Evolutionary conservation across 2,888 invertebrate genomes (phyloP).

Genomic region (Polylopha cassiicola): DNA sequence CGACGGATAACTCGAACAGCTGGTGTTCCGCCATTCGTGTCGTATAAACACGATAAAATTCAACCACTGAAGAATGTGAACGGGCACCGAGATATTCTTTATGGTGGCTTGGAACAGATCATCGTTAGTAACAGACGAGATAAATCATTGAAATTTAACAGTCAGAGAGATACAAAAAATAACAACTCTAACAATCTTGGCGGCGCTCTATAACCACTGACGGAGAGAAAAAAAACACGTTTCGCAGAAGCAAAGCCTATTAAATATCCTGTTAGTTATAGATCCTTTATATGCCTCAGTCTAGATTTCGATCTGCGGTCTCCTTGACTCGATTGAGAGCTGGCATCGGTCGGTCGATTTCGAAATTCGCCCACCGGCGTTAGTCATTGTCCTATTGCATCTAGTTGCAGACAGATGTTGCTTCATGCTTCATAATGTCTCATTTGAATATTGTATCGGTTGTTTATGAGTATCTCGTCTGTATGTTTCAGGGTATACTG

Average conservation of each 20-base stretch:
- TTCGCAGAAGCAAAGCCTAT: too few relatives aligned
- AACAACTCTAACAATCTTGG: too few relatives aligned
- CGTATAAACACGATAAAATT: slow-evolving; percentile 52
- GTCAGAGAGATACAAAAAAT: too few relatives aligned
- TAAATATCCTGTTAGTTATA: slow-evolving; percentile 9
- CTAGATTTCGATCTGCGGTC: slow-evolving; percentile 52
- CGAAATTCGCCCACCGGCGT: slow-evolving; percentile 59
- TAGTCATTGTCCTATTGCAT: slow-evolving; percentile 68
- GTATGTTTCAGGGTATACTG: slow-evolving; percentile 1
- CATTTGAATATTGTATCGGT: slow-evolving; percentile 11
- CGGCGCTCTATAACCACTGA: too few relatives aligned
- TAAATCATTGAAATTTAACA: too few relatives aligned
- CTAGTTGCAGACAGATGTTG: slow-evolving; percentile 26
- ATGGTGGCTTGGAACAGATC: slow-evolving; percentile 2
- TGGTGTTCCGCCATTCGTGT: slow-evolving; percentile 62
- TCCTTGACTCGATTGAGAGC: slow-evolving; percentile 61
- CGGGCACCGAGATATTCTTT: slow-evolving; percentile 10
- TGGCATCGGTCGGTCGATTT: slow-evolving; percentile 59
- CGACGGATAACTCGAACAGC: slow-evolving; percentile 59
- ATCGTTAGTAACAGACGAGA: neutral
- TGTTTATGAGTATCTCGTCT: slow-evolving; percentile 6
- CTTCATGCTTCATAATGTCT: slow-evolving; percentile 17
- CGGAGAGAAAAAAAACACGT: too few relatives aligned
- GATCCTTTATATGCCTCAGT: slow-evolving; percentile 1
- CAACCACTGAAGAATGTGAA: slow-evolving; percentile 49